Evolutionary conservation across 2,797 vertebrate genomes (phyloP).

Genomic region (Rallus crepitans): DNA sequence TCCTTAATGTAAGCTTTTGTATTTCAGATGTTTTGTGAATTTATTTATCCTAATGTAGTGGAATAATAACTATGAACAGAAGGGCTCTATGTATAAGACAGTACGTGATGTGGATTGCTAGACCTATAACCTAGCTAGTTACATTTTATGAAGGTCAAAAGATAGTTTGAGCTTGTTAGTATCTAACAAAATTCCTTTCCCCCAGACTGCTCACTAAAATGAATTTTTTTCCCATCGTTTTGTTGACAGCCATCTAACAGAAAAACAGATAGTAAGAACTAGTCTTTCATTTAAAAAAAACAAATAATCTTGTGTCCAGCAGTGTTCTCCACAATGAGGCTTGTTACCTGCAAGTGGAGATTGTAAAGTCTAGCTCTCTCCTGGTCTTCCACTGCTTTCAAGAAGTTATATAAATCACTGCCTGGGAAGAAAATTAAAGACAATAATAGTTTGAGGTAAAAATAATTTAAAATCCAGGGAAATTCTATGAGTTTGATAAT

Average conservation of each 20-base stretch:
- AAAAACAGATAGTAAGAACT: neutral
- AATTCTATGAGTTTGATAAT: neutral
- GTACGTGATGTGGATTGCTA: neutral
- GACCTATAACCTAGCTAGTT: neutral
- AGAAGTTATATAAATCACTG: neutral
- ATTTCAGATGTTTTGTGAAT: neutral
- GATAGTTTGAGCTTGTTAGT: neutral
- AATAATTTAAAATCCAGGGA: neutral
- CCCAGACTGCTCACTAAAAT: neutral
- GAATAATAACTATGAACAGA: neutral
- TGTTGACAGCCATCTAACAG: neutral
- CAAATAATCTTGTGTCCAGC: neutral
- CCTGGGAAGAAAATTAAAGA: neutral
- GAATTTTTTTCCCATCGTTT: neutral
- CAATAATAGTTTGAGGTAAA: neutral
- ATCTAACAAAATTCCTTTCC: neutral
- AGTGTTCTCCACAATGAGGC: neutral
- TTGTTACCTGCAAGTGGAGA: neutral
- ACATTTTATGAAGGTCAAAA: neutral
- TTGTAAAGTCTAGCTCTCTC: neutral
- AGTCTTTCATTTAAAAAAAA: neutral
- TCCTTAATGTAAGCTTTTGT: neutral
- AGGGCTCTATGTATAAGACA: neutral
- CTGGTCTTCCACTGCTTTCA: neutral
- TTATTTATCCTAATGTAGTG: neutral